Percentiles rank a stretch among this genome's conserved stretches.
Conservation (phyloP, 2,113 vertebrate genomes). For the Mastomys natalensis region DNA sequence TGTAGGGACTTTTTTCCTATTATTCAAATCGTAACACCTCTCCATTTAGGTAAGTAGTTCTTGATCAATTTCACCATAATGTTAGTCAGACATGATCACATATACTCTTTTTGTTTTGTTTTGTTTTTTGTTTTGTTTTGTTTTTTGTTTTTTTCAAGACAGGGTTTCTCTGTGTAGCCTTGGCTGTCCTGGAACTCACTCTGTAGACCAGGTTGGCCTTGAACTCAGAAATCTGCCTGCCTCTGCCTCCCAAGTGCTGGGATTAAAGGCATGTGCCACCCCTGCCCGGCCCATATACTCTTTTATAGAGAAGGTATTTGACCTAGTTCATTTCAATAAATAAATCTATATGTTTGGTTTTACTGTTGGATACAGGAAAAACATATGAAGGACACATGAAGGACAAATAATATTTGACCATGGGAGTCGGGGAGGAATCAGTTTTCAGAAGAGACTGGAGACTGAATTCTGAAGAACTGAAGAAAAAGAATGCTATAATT, state of each 20-base stretch:
- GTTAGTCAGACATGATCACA: not conserved
- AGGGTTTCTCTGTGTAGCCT: too few species aligned
- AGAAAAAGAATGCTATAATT: not conserved
- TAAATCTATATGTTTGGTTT: not conserved
- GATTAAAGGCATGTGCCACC: too few species aligned
- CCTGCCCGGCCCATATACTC: too few species aligned
- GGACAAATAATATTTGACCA: not conserved
- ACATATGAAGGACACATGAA: not conserved
- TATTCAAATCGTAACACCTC: not conserved
- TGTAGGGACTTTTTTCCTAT: not conserved
- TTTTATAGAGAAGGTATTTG: not conserved
- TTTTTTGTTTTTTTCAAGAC: too few species aligned
- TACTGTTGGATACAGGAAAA: not conserved
- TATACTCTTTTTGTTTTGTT: not conserved
- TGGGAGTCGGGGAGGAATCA: fast-evolving
- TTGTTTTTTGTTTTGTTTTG: too few species aligned
- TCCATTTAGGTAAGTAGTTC: not conserved
- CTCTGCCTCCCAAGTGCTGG: too few species aligned
- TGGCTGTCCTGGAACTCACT: too few species aligned
- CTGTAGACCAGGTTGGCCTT: too few species aligned
- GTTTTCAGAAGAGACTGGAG: not conserved
- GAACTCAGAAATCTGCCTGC: too few species aligned
- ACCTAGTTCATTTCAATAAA: not conserved
- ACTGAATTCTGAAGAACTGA: not conserved
- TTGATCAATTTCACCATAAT: not conserved